A percentile compares a stretch with the other conserved stretches of the same genome.
Evolutionary conservation across 2,797 vertebrate genomes (phyloP).

Genomic region (Lacerta viridis): DNA sequence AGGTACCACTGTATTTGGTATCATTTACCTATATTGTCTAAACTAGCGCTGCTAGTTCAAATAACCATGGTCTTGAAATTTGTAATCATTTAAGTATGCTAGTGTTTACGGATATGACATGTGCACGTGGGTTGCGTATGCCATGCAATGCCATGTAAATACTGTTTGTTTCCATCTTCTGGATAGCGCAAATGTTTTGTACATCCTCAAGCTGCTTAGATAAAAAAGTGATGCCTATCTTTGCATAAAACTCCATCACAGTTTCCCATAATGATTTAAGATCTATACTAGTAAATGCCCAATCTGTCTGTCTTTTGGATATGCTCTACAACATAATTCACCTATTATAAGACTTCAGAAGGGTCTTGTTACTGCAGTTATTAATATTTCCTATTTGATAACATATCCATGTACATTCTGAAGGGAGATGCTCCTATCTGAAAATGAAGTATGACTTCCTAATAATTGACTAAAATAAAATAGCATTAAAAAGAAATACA

Average conservation of each 20-base stretch:
- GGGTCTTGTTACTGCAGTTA: neutral
- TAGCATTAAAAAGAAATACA: constrained; percentile 79
- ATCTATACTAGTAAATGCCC: neutral
- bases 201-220: neutral
- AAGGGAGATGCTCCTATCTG: constrained; percentile 55
- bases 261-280: constrained; percentile 2
- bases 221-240: neutral
- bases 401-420: fast-evolving
- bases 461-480: constrained; percentile 69
- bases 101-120: neutral
- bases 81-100: neutral
- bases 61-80: neutral
- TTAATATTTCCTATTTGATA: neutral
- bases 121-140: neutral
- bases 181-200: neutral
- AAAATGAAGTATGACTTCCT: constrained; percentile 52
- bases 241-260: constrained; percentile 11
- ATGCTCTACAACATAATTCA: constrained; percentile 7
- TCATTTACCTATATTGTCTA: neutral
- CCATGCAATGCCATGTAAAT: neutral
- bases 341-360: constrained; percentile 34
- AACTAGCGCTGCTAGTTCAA: neutral
- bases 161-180: neutral
- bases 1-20: neutral
- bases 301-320: neutral